These are phyloP conservation scores for Semnornis frantzii DNA, from an alignment of 2,113 vertebrate species.

Conservation along the genomic window DNA sequence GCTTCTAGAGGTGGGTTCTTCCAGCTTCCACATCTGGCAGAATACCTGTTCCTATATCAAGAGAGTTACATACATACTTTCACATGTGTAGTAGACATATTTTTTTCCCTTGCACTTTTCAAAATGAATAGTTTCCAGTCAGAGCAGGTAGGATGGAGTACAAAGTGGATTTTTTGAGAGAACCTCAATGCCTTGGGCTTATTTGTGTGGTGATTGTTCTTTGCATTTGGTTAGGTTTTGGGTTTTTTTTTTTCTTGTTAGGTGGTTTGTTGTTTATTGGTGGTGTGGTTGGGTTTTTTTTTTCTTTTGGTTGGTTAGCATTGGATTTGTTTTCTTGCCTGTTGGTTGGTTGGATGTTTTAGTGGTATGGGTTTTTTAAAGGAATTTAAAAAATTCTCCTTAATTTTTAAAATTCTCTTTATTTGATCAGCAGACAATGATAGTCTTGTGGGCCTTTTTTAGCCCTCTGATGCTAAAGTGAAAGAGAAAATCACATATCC, in stretches of 20 bases:
- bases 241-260: neutral
- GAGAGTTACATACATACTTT: too few relatives aligned
- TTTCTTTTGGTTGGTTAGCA: too few relatives aligned
- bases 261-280: neutral
- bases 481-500: neutral
- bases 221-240: neutral
- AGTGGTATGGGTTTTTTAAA: neutral
- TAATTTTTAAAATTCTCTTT: neutral
- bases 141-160: neutral
- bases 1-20: too few relatives aligned
- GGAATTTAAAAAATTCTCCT: neutral
- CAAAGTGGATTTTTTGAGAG: neutral
- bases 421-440: neutral
- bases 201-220: neutral
- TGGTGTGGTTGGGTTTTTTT: too few relatives aligned
- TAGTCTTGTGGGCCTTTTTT: accelerated
- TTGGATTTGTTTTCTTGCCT: too few relatives aligned
- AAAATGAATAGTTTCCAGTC: too few relatives aligned
- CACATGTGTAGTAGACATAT: too few relatives aligned
- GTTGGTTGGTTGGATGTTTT: neutral
- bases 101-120: too few relatives aligned
- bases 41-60: too few relatives aligned
- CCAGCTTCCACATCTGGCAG: too few relatives aligned
- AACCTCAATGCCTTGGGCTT: neutral
- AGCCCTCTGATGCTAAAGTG: neutral